Base-by-base conservation (phyloP, 37 sponge, comb jelly and placozoan species). In the Geodia barretti region DNA sequence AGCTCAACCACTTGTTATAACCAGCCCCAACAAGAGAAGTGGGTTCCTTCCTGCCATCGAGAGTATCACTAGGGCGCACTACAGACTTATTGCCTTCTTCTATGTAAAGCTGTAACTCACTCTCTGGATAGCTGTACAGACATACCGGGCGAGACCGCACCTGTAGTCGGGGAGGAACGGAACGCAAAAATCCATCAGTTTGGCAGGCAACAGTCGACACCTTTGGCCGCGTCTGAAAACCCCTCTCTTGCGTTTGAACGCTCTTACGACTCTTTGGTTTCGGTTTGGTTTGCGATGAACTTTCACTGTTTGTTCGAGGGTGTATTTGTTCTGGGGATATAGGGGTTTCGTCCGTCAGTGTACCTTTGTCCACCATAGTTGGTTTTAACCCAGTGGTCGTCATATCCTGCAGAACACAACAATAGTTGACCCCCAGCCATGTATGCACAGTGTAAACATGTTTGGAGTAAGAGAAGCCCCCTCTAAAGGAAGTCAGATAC, bases 381-480 rank as follows among this genome's bases (percentile, higher is more conserved):
- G 60, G 75, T 26, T 74, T 74, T 2, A 74, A 60, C 4, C 75
- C 75, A 59, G 59, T 74, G 1, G 60, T 59, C 5, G 60, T 58
- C 60, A 74, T 4, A n/a, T 74, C 75, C 75, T 74, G 60, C 1
- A 43, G 41, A 72, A 72, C 1, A 5, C 1, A 17, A 41, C 24
- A 38, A 9, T 69, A 2, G n/a, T n/a, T n/a, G n/a, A n/a, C n/a
- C n/a, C n/a, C n/a, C n/a, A n/a, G n/a, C n/a, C n/a, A n/a, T n/a
- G n/a, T n/a, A n/a, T n/a, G n/a, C n/a, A n/a, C n/a, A n/a, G n/a
- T n/a, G n/a, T n/a, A n/a, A n/a, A n/a, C n/a, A n/a, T n/a, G n/a
- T n/a, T n/a, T n/a, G n/a, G n/a, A n/a, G n/a, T n/a, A n/a, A n/a
- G n/a, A n/a, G n/a, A n/a, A n/a, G n/a, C n/a, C n/a, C n/a, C n/a